Conservation (phyloP, 2,113 vertebrate species). For the Prunella himalayana region DNA sequence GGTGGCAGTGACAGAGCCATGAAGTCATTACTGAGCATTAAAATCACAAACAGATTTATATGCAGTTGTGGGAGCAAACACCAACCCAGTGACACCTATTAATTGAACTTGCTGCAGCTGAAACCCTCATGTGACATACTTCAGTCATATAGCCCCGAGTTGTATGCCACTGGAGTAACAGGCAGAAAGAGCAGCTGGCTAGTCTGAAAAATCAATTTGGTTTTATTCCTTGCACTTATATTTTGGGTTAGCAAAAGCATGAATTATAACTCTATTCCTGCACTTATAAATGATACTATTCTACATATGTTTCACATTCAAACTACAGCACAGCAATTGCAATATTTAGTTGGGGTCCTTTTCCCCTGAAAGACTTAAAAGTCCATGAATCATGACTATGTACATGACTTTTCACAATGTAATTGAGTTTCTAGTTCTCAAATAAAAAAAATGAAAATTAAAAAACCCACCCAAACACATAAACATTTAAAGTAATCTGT, state of each 20-base stretch:
- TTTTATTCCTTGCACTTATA: background rate
- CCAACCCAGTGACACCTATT: background rate
- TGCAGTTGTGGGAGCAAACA: background rate
- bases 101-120: background rate
- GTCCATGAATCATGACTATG: background rate
- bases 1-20: background rate
- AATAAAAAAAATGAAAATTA: background rate
- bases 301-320: background rate
- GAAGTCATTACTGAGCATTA: background rate
- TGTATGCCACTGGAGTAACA: fast-evolving
- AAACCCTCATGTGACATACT: background rate
- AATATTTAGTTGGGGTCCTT: background rate
- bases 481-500: background rate
- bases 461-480: too few species aligned
- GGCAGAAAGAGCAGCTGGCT: background rate
- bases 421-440: background rate
- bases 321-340: background rate
- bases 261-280: background rate
- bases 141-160: fast-evolving
- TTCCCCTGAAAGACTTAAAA: background rate
- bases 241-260: background rate
- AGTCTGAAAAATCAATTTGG: background rate
- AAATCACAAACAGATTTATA: background rate
- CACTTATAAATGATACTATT: background rate
- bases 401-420: background rate